phyloP scores from a whole-genome alignment of 2,797 vertebrate genomes.

The Pelochelys cantorii region DNA sequence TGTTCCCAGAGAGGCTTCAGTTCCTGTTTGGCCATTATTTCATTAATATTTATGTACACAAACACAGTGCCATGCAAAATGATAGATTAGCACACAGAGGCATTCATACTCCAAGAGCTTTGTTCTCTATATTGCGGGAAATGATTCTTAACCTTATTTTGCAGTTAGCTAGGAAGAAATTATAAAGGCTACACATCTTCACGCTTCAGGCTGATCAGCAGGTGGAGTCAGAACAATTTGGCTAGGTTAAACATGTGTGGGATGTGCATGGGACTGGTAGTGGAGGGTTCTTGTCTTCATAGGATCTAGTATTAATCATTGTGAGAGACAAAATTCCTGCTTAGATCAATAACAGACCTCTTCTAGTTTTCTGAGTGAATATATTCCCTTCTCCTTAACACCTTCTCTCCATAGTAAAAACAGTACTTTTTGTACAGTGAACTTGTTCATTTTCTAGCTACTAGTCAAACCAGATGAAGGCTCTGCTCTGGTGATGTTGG shows the following conservation, averaged over 20 bases:
- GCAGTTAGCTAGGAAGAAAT: constrained; percentile 37
- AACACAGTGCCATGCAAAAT: constrained; percentile 39
- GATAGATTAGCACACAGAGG: constrained; percentile 14
- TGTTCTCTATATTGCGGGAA: constrained; percentile 70
- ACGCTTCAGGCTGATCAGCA: background rate
- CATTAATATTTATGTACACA: constrained; percentile 45
- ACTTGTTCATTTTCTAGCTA: background rate
- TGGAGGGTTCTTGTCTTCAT: background rate
- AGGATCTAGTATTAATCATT: background rate
- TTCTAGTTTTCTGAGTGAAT: background rate
- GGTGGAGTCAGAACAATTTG: background rate
- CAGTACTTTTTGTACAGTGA: background rate
- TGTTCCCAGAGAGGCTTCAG: constrained; percentile 72
- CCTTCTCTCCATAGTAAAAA: background rate
- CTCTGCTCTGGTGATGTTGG: background rate
- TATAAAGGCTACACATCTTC: background rate
- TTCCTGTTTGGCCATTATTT: constrained; percentile 73
- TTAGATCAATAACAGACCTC: background rate
- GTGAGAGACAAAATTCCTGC: background rate
- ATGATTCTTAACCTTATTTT: constrained; percentile 51
- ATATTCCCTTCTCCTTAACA: background rate
- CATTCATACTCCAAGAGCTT: background rate
- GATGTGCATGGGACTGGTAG: background rate
- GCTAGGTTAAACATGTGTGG: background rate
- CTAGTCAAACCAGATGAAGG: background rate